Base-by-base conservation (phyloP, 2,113 vertebrate species). In the Mystacornis crossleyi region DNA sequence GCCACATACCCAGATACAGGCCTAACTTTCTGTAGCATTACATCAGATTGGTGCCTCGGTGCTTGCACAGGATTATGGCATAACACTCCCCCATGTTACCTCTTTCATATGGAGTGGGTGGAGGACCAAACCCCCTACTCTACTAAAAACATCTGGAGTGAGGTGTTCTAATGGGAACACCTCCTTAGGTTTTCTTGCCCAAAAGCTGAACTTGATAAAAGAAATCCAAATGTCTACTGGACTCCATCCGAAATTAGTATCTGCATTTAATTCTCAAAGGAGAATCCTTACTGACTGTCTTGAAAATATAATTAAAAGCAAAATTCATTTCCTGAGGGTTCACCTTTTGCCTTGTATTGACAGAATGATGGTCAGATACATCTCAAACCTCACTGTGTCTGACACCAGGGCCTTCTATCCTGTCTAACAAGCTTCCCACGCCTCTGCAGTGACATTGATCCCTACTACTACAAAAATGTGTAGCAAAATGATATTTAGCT, bases 351-450 rank as follows among this genome's bases (percentile, higher is more conserved):
- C 48, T 57, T 57, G 9, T 23, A n/a, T 45, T 64, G 66, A 66
- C 43, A 81, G 61, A 70, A 70, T 5, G 12, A 14, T 31, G 58
- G 31, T 54, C 53, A 94, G n/a, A 66, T 15, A 38, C 29, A 47
- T 21, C 42, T 77, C 54, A 70, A 20, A 57, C 12, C 45, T 86
- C 58, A 31, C n/a, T 57, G 20, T 18, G 79, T 48, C 53, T 42
- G 55, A 75, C 53, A 72, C 13, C 21, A 50, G 29, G 19, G 19
- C 65, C n/a, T 81, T 87, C 40, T 48, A 12, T 9, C 28, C 57
- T 36, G 42, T 23, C 25, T 45, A 34, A 81, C 0, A 6, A 72
- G 25, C 40, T 62, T 93, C 24, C 54, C 31, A 38, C 0, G 0
- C 61, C 29, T 54, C 55, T 82, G 43, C 55, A 87, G 61, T 43